Percentiles rank a stretch among this genome's conserved stretches.
phyloP scores from a whole-genome alignment of 1,140 invertebrate species.

The Apis florea region DNA sequence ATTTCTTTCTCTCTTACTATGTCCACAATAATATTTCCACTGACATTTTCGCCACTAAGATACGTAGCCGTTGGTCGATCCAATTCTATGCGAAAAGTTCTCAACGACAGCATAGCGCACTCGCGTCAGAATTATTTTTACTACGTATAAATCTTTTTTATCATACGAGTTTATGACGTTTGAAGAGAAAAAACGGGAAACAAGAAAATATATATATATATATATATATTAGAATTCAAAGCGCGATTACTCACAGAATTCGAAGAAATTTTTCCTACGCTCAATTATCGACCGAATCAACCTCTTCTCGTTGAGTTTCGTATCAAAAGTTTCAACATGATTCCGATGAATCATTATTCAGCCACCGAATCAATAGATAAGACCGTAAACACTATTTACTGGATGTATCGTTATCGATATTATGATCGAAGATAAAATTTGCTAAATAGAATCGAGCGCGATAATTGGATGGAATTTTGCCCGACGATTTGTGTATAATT shows the following conservation, averaged over 20 bases:
- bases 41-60: slow-evolving; percentile 55
- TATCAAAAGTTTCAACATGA: too few relatives aligned
- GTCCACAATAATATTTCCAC: slow-evolving; percentile 51
- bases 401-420: neutral
- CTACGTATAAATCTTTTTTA: neutral
- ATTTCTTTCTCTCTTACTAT: slow-evolving; percentile 38
- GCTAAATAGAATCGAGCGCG: neutral
- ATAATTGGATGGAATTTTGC: neutral
- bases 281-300: too few relatives aligned
- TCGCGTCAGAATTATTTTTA: neutral
- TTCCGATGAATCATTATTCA: too few relatives aligned
- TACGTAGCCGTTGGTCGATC: slow-evolving; percentile 51
- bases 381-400: neutral
- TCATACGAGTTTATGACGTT: neutral
- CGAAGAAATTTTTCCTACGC: too few relatives aligned
- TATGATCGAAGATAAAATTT: neutral
- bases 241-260: too few relatives aligned
- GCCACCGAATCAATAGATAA: neutral
- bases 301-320: too few relatives aligned
- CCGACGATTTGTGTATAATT: too few relatives aligned
- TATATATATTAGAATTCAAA: too few relatives aligned
- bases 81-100: slow-evolving; percentile 51
- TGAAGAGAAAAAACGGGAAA: too few relatives aligned
- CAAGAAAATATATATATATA: too few relatives aligned
- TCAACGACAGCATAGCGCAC: slow-evolving; percentile 49